Base-by-base conservation (phyloP, 2,888 invertebrate genomes). In the Diplolepis rosae region DNA sequence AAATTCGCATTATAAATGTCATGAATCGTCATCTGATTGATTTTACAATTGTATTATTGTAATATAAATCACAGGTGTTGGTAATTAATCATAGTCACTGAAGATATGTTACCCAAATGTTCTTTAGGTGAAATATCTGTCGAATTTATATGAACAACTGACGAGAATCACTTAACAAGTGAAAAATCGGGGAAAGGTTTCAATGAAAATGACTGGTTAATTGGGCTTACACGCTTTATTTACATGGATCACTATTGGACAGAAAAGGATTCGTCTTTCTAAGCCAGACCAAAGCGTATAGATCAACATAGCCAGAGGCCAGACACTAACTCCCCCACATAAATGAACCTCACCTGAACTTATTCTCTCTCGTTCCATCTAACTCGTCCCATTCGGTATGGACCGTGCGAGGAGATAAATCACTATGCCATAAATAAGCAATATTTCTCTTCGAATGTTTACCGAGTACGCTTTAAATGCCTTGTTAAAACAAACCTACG, bases 401-500 rank as follows among this genome's bases (percentile, higher is more conserved):
- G 73, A 70, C 77, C 79, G 84, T 82, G 86, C 83, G 83, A 84
- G 84, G 84, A 84, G 87, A 88, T 88, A 88, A 88, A 88, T 88
- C 88, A 88, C 84, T 82, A 79, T 76, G 83, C 86, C 87, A 85
- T 87, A 87, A 87, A 88, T 86, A 87, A 87, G 87, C 87, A 82
- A 88, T 88, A 88, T 88, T 87, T 88, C 87, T 88, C 84, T 83
- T 80, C 85, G 85, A 86, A 88, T 88, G 88, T 88, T 88, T 88
- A 88, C 88, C 86, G 87, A 88, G 88, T 87, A 85, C 85, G 86
- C 87, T 88, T 88, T 88, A 88, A 88, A 88, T 86, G 88, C 85
- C 88, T 88, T 88, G 88, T 88, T 88, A 88, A 88, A 88, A 87
- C 86, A 88, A 88, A 88, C 88, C 88, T 88, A 88, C 87, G 87